Percentiles rank a stretch among this genome's conserved stretches.
Evolutionary conservation across 2,888 invertebrate genomes (phyloP).

Genomic region (Ormyrus labotus): DNA sequence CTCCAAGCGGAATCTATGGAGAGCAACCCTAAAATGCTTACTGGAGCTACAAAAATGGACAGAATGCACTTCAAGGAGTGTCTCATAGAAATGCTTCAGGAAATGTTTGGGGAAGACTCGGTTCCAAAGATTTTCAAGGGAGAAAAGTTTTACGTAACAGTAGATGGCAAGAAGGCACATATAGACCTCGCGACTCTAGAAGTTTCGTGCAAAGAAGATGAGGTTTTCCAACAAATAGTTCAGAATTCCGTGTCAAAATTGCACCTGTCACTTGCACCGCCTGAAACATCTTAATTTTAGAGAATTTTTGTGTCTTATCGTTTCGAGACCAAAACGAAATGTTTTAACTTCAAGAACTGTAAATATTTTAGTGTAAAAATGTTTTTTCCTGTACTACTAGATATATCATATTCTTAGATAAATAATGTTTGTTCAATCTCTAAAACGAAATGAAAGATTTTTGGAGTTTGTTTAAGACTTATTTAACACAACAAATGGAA

Average conservation of each 20-base stretch:
- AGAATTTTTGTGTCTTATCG: no score
- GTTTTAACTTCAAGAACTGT: no score
- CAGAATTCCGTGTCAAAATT: constrained; percentile 90
- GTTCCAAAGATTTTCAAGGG: constrained; percentile 96
- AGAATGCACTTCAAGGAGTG: constrained; percentile 95
- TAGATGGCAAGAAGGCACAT: constrained; percentile 89
- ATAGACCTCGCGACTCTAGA: constrained; percentile 89
- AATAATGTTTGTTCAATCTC: no score
- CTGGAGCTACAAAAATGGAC: constrained; percentile 86
- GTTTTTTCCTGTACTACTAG: no score
- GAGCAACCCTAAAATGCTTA: constrained; percentile 79
- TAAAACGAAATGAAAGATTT: no score
- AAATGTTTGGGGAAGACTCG: constrained; percentile 96
- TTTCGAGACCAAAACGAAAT: no score
- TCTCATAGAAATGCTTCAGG: constrained; percentile 91
- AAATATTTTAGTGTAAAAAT: no score
- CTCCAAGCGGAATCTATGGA: constrained; percentile 88
- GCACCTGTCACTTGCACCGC: constrained; percentile 87
- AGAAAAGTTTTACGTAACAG: constrained; percentile 89
- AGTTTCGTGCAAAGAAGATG: constrained; percentile 89
- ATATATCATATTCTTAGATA: no score
- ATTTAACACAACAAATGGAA: no score
- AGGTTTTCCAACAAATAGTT: constrained; percentile 88
- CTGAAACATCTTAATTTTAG: constrained; percentile 57
- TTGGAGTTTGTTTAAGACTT: no score